These are phyloP conservation scores for Aplidium turbinatum DNA, from an alignment of 23 tunicate genomes.

Conservation along the genomic window DNA sequence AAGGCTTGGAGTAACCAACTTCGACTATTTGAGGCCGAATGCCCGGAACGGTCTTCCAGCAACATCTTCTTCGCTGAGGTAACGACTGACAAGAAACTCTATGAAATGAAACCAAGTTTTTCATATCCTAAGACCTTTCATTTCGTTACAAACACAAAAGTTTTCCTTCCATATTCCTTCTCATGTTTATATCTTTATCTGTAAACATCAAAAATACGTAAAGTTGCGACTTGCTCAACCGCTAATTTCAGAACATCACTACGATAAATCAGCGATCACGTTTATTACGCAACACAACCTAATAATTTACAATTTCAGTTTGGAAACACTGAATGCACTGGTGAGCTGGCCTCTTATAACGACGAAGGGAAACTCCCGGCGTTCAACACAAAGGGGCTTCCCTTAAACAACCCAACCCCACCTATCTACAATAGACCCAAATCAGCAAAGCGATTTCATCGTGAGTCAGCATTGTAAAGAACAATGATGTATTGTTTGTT, in stretches of 20 bases:
- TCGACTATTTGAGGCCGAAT: slow-evolving; percentile 13
- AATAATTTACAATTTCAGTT: slow-evolving; percentile 8
- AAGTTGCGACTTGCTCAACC: too few relatives aligned
- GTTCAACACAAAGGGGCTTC: slow-evolving; percentile 24
- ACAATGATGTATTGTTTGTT: background rate
- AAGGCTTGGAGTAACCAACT: slow-evolving; percentile 48
- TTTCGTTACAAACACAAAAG: too few relatives aligned
- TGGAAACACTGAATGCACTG: slow-evolving; percentile 26
- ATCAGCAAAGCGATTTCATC: slow-evolving; percentile 29
- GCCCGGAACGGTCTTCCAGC: slow-evolving; percentile 16
- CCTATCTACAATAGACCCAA: background rate
- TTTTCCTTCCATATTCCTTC: too few relatives aligned
- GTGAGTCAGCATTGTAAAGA: too few relatives aligned
- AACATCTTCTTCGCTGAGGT: slow-evolving; percentile 43
- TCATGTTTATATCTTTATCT: too few relatives aligned
- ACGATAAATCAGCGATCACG: background rate
- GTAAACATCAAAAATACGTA: too few relatives aligned
- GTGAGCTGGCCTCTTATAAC: slow-evolving; percentile 18
- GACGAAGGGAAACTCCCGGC: slow-evolving; percentile 33
- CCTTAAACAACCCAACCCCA: slow-evolving; percentile 36
- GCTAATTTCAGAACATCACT: too few relatives aligned
- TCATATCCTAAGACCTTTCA: background rate
- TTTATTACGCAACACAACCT: background rate
- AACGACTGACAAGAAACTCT: too few relatives aligned
- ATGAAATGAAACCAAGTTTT: background rate